Evolutionary conservation across 2,113 vertebrate genomes (phyloP).

Genomic region (Callipepla californica): DNA sequence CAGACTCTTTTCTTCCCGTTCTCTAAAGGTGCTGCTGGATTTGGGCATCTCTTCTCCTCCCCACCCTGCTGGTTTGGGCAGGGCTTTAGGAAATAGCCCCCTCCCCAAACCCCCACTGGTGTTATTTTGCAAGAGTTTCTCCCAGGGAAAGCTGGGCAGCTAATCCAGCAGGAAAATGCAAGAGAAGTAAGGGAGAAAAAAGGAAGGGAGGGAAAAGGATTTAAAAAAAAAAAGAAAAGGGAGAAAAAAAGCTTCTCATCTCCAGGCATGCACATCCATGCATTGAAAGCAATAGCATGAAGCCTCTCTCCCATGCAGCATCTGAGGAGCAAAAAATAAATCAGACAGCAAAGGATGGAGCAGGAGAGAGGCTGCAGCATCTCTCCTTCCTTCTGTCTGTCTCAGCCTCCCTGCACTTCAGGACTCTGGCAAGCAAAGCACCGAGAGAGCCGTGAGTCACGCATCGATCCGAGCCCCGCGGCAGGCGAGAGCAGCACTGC

Average conservation of each 20-base stretch:
- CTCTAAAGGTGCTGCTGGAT: slow-evolving; percentile 7
- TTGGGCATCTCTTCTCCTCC: slow-evolving; percentile 29
- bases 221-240: background rate
- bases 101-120: background rate
- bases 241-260: background rate
- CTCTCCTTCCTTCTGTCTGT: background rate
- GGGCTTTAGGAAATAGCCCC: background rate
- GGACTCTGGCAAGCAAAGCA: background rate
- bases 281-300: background rate
- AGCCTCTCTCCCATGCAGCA: background rate
- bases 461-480: background rate
- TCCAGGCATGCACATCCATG: fast-evolving
- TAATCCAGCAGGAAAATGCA: background rate
- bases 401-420: background rate
- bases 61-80: slow-evolving; percentile 33
- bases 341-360: background rate
- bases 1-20: background rate
- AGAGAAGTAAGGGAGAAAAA: background rate
- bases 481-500: background rate
- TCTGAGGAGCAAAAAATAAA: background rate
- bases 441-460: background rate
- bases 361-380: background rate
- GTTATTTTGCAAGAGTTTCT: background rate
- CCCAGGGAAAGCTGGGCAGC: background rate
- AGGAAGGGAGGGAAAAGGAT: background rate